Conservation (phyloP, 2,113 vertebrate genomes). For the Salvelinus sp. region DNA sequence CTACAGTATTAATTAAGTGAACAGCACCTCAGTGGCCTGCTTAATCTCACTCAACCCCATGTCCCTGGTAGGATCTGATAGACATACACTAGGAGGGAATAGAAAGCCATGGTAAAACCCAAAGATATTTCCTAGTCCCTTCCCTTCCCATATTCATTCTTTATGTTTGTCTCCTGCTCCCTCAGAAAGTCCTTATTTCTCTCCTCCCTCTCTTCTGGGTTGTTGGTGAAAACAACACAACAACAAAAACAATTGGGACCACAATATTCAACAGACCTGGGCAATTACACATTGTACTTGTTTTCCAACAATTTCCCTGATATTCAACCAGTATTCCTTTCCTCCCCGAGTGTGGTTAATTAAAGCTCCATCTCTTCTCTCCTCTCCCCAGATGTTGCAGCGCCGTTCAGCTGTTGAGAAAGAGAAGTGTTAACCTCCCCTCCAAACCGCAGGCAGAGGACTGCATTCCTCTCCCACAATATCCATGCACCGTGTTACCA, state of each 20-base stretch:
- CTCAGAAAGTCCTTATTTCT: neutral
- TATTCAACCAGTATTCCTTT: too few species aligned
- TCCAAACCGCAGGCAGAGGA: slow-evolving; percentile 72
- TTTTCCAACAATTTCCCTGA: slow-evolving; percentile 25
- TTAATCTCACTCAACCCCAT: slow-evolving; percentile 15
- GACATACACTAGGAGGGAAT: neutral
- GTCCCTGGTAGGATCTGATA: slow-evolving; percentile 21
- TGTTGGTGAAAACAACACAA: slow-evolving; percentile 12
- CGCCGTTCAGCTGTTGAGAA: slow-evolving; percentile 68
- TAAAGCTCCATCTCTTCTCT: slow-evolving; percentile 11
- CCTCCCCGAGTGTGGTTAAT: too few species aligned
- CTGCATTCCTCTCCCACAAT: slow-evolving; percentile 72
- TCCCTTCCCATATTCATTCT: slow-evolving; percentile 34
- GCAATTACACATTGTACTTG: slow-evolving; percentile 15
- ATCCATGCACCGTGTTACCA: slow-evolving; percentile 70
- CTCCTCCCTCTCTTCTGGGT: slow-evolving; percentile 12
- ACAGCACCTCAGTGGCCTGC: neutral
- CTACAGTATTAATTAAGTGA: neutral
- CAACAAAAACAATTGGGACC: slow-evolving; percentile 34
- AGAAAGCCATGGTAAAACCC: neutral
- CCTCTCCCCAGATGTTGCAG: slow-evolving; percentile 63
- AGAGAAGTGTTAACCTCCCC: slow-evolving; percentile 73
- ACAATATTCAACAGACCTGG: slow-evolving; percentile 33
- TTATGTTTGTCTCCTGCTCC: slow-evolving; percentile 20
- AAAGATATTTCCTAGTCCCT: neutral